Conservation (phyloP, 2,113 vertebrate species). For the Dipodomys stephensi region DNA sequence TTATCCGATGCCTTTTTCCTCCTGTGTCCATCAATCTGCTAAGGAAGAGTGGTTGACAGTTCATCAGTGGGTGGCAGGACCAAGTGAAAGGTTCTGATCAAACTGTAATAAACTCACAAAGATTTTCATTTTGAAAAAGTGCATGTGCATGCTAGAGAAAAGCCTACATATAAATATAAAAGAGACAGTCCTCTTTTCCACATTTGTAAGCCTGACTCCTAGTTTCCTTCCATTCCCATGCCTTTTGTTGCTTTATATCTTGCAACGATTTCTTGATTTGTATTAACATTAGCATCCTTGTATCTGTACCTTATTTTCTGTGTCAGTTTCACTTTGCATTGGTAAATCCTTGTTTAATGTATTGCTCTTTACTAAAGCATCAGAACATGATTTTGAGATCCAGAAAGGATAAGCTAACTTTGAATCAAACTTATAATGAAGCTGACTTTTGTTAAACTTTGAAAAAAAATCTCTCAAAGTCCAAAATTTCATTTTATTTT, state of each 20-base stretch:
- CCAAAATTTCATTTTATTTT: slow-evolving; percentile 20
- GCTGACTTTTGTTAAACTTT: neutral
- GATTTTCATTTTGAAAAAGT: neutral
- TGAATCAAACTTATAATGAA: slow-evolving; percentile 28
- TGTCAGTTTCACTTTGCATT: neutral
- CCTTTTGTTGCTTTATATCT: neutral
- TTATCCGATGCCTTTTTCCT: neutral
- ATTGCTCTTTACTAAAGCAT: neutral
- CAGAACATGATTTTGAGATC: neutral
- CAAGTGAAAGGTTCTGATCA: neutral
- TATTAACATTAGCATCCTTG: neutral
- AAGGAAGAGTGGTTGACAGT: neutral
- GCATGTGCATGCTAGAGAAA: neutral
- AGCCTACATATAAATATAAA: neutral
- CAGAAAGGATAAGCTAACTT: slow-evolving; percentile 6
- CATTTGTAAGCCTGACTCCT: neutral
- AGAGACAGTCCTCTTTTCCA: neutral
- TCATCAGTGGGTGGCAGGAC: neutral
- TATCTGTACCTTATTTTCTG: neutral
- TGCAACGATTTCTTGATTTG: neutral
- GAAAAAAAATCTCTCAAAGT: neutral
- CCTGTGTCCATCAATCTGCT: neutral
- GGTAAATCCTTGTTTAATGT: neutral
- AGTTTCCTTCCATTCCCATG: neutral
- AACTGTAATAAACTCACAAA: neutral